Evolutionary conservation across 2,113 vertebrate species (phyloP).

Genomic region (Scortum barcoo): DNA sequence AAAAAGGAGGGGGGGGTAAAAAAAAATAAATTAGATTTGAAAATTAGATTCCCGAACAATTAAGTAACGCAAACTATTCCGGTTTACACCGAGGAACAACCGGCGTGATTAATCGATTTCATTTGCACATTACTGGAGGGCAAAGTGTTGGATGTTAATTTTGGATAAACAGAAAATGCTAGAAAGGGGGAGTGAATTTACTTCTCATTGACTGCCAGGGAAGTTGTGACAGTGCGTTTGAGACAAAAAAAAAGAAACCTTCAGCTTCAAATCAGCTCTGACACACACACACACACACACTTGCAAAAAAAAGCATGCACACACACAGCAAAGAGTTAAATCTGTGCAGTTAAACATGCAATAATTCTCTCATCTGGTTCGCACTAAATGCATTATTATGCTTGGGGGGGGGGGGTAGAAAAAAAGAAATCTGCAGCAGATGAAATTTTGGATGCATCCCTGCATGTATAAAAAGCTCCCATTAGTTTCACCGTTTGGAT

Average conservation of each 20-base stretch:
- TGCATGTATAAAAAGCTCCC: constrained; percentile 19
- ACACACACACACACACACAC: constrained; percentile 6
- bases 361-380: background rate
- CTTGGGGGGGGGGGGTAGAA: too few species aligned
- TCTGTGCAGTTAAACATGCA: constrained; percentile 30
- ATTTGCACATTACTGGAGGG: constrained; percentile 89
- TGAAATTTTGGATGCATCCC: background rate
- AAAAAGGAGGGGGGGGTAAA: too few species aligned
- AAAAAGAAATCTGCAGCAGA: constrained; percentile 11
- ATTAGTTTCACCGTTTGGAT: constrained; percentile 57
- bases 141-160: constrained; percentile 94
- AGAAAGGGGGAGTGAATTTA: constrained; percentile 86
- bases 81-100: constrained; percentile 82
- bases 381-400: constrained; percentile 9
- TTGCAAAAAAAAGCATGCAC: constrained; percentile 7
- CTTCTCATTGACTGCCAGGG: constrained; percentile 87
- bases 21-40: constrained; percentile 84
- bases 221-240: constrained; percentile 67
- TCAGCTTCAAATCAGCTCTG: constrained; percentile 24
- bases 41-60: constrained; percentile 96
- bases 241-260: constrained; percentile 49
- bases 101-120: constrained; percentile 84
- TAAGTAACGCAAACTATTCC: constrained; percentile 94
- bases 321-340: constrained; percentile 17
- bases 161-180: constrained; percentile 92